Base-by-base conservation (phyloP, 2,797 vertebrate genomes). In the Peromyscus attwateri region DNA sequence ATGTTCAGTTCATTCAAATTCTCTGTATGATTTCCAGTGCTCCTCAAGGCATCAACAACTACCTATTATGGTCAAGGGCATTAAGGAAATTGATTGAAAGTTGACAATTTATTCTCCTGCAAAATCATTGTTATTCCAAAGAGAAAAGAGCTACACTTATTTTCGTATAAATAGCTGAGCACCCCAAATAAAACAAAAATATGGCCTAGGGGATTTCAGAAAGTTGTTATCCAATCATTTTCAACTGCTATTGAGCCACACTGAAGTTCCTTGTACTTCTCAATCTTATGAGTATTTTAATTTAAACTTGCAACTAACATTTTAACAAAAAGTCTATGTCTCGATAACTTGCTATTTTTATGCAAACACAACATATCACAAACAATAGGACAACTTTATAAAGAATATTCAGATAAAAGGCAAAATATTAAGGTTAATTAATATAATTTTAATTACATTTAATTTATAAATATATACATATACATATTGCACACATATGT, bases 161-260 rank as follows among this genome's bases (percentile, higher is more conserved):
- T 31, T 46, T 71, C 6, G 75, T 97, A 91, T 16, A 96, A 73
- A 96, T 5, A 62, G 70, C 49, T 96, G 55, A 97, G 11, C 94
- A 95, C 89, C 76, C 95, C 37, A 95, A 55, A 37, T 87, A 93
- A 71, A 97, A 93, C 87, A 97, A 98, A 97, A 97, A 91, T 97
- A 93, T 70, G 27, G 87, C 76, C 92, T 92, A 21, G 29, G 46
- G 95, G 31, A 81, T 31, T 83, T 40, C 80, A 93, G 91, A 95
- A 98, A 98, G 96, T 92, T 94, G 29, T 95, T 93, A 52, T 73
- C 94, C 95, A 64, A 92, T 96, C 84, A 57, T 82, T 52, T 96
- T 92, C 92, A 64, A 31, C 95, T 98, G 43, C 96, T 97, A 97
- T 96, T 97, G 93, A 60, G 70, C 23, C 76, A 96, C 19, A 3